Percentiles rank a stretch among this genome's conserved stretches.
Conservation (phyloP, 2,888 invertebrate species). For the Lottia gigantea region DNA sequence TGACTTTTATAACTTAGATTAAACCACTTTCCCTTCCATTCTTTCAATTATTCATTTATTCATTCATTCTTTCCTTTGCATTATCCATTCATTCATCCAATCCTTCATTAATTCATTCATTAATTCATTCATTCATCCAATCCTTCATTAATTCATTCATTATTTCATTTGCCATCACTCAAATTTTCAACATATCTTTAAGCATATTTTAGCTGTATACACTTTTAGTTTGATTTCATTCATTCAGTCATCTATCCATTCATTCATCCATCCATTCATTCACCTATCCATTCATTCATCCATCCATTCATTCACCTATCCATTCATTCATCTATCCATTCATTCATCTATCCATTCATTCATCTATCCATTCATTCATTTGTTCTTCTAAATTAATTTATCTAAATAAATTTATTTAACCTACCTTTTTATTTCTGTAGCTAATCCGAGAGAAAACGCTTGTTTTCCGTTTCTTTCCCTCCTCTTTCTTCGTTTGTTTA, state of each 20-base stretch:
- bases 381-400: too few relatives aligned
- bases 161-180: too few relatives aligned
- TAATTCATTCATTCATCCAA: not conserved
- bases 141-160: not conserved
- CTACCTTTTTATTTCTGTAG: constrained; percentile 58
- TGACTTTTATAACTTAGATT: too few relatives aligned
- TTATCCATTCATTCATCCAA: not conserved
- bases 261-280: too few relatives aligned
- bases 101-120: not conserved
- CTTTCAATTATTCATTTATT: too few relatives aligned
- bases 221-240: too few relatives aligned
- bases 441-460: constrained; percentile 64
- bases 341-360: not conserved
- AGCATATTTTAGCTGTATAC: too few relatives aligned
- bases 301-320: not conserved
- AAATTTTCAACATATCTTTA: too few relatives aligned
- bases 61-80: not conserved
- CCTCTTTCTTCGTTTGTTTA: constrained; percentile 37
- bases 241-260: not conserved
- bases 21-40: too few relatives aligned
- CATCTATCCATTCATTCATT: not conserved
- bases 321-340: not conserved
- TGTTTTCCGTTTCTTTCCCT: constrained; percentile 55
- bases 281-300: not conserved
- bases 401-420: not conserved